Base-by-base conservation (phyloP, 1,140 invertebrate species). In the Atopsyche davidsoni region DNA sequence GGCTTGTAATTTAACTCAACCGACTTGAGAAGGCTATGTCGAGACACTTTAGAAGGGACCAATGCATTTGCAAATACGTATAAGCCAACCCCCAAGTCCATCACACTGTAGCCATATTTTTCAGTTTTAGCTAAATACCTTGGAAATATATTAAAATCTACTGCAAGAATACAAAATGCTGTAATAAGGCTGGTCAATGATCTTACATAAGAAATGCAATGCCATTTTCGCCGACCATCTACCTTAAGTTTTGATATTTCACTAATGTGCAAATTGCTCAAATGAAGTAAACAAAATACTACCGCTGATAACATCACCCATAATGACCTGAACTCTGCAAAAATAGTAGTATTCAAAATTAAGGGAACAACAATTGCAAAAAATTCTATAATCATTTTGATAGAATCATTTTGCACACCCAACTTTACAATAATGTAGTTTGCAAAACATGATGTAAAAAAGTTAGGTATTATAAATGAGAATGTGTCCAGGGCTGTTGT, bases 31-130 rank as follows among this genome's bases (percentile, higher is more conserved):
- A 58, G 35, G 31, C 56, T 49, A 22, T 58, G 51, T 35, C 66
- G 31, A 48, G 67, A 24, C 68, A 52, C 53, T 62, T 72, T 45
- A 46, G 53, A 9, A 60, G 82, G 79, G 0, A 92, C 85, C 35
- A 94, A 71, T 1, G 85, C 91, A 80, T 92, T 93, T 6, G 85
- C 75, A n/a, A 91, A 73, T 11, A 96, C 75, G 76, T 90, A 98
- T 23, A 89, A 64, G 0, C 92, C 94, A 10, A 97, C 94, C 17
- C 95, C 95, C 28, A 85, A 77, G 64, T 98, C 96, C 96, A 98
- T 98, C 13, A 95, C 65, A 62, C 91, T 86, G 58, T 84, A 89
- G 1, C 96, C 95, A 75, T 78, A 93, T 1, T 64, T 78, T 64
- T 89, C 84, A 7, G 89, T 92, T 72, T 98, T 98, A 0, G 84